Evolutionary conservation across 2,797 vertebrate species (phyloP), one percentile per base, ranked within the genome.

Genomic region (Lithobates sylvaticus): DNA sequence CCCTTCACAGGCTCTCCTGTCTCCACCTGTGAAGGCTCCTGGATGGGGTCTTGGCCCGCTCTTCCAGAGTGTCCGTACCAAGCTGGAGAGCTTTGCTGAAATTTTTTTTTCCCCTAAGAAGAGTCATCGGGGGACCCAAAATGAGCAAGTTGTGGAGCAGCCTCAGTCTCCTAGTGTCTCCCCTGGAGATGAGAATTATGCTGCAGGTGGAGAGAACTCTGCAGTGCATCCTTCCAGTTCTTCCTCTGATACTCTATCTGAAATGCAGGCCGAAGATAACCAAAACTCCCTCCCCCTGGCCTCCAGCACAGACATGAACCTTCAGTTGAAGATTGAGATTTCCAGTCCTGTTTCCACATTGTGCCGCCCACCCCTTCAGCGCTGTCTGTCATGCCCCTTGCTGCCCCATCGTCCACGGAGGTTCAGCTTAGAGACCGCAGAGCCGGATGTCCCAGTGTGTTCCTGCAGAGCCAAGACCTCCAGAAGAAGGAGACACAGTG

Each of bases 51-150:
- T 97, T 34, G 95, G 93, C 15, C 97, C 97, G 0, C 91, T 98
- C 81, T 94, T 97, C 78, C 95, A 96, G 85, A 95, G 95, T 0
- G 93, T 98, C 86, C 96, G 94, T 83, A 97, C 96, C 1, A 98
- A 97, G 91, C 95, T 98, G 92, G 96, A 97, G 77, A 96, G 95
- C 91, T 97, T 98, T 88, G 95, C 96, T 0, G 96, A 98, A 89
- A 97, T 98, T 18, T 93, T 93, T 87, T 86, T 93, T 61, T 92
- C 90, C 2, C 91, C 93, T 0, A 88, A 88, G 76, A 93, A 93
- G 85, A 78, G 79, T 21, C 86, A 89, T 2, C 82, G n/a, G 54
- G 67, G 23, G 5, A 0, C 42, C 6, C 27, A 2, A 10, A 18
- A 29, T 27, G 50, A 73, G 26, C 1, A 21, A 9, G 16, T n/a